Evolutionary conservation across 2,888 invertebrate genomes (phyloP), one percentile per base, ranked within the genome.

Genomic region (Xestia c-nigrum): DNA sequence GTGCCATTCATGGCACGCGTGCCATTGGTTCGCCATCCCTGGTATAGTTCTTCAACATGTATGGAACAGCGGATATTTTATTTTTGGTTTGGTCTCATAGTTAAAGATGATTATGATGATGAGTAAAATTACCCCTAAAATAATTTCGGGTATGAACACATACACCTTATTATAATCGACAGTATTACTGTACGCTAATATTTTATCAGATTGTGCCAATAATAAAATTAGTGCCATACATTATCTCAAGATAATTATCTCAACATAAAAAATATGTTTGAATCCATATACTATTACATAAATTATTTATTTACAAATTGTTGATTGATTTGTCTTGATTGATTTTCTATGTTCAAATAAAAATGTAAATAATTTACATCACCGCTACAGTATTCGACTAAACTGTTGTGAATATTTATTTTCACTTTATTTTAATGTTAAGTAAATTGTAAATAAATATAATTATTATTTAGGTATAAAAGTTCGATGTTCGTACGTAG

Each of bases 351-450:
- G 24, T 57, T 57, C 24, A 31, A n/a, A 43, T 38, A 24, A 0
- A 0, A 24, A 9, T 10, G 73, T 83, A 85, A 80, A 83, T 84
- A 84, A 81, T 74, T 57, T 66, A 83, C 80, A 89, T 92, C 90
- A 86, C 93, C 93, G 89, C 89, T 87, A 80, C 94, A 95, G 94
- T 96, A 94, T 95, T 95, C 85, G 94, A 95, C 94, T 94, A 95
- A 2, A 91, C 88, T 91, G 91, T 92, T 94, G 93, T 95, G 90
- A 91, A 93, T 93, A 93, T 90, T 89, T 89, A 59, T 89, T 88
- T 90, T 83, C 80, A 72, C 66, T 72, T 69, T 78, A 79, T 72
- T 81, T 72, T 85, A 85, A 76, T 80, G 12, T 77, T 84, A 82
- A 81, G 80, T 71, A 81, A 80, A 72, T 81, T 91, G 90, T 91